A percentile compares a stretch with the other conserved stretches of the same genome.
phyloP scores from a whole-genome alignment of 2,113 vertebrate species.

The Nesogale talazaci region DNA sequence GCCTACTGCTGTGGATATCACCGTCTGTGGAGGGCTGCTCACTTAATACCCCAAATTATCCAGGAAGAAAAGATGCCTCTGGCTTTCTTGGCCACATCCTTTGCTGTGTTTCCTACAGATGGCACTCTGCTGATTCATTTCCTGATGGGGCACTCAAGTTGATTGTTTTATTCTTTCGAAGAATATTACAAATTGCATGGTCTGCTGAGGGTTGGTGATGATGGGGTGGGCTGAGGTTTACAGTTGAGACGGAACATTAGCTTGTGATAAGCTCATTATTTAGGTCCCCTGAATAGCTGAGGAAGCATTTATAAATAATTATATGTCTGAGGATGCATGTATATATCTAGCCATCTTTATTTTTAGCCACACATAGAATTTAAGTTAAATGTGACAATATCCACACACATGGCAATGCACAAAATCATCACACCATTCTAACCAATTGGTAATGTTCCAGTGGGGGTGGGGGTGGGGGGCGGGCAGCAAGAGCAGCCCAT shows the following conservation, averaged over 20 bases:
- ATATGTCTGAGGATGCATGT: background rate
- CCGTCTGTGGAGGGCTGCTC: background rate
- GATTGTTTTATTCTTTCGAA: constrained; percentile 72
- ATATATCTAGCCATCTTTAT: background rate
- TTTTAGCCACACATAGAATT: constrained; percentile 45
- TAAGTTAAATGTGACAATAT: constrained; percentile 53
- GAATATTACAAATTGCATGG: constrained; percentile 65
- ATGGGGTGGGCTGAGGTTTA: constrained; percentile 27
- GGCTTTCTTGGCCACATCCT: constrained; percentile 35
- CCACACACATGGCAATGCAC: background rate
- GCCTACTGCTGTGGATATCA: background rate
- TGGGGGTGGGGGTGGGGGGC: no score
- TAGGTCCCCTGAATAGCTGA: constrained; percentile 39
- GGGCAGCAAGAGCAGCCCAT: background rate
- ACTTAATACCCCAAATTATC: constrained; percentile 40
- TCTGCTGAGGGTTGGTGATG: constrained; percentile 26
- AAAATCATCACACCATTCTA: background rate
- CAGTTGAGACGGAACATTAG: constrained; percentile 40
- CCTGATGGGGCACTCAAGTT: constrained; percentile 50
- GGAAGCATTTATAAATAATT: constrained; percentile 67
- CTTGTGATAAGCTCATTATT: constrained; percentile 34
- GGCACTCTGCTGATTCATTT: constrained; percentile 69
- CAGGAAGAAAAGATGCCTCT: constrained; percentile 46
- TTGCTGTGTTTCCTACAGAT: constrained; percentile 56
- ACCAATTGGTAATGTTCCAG: background rate